Base-by-base conservation (phyloP, 2,113 vertebrate genomes). In the Pachypanchax playfairii region DNA sequence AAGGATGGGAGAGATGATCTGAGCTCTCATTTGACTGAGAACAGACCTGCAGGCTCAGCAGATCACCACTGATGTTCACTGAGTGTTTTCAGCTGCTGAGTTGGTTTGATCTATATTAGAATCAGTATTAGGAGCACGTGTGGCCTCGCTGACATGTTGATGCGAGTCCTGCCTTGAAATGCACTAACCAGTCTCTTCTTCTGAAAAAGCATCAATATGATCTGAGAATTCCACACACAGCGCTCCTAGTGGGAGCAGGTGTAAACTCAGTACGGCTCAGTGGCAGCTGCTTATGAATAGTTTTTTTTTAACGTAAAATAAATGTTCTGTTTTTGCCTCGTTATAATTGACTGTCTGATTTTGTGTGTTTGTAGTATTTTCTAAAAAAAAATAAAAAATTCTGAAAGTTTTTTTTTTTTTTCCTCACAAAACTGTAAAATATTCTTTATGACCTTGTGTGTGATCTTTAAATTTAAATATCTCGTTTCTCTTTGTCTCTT, bases 31-130 rank as follows among this genome's bases (percentile, higher is more conserved):
- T 3, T 58, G 3, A 11, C 13, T 0, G 69, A 70, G 33, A 85
- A 55, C 70, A 68, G 64, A 49, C 83, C 73, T 57, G 56, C 28
- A 12, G 49, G 47, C 0, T 4, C 52, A 29, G 63, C 66, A 15
- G 35, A 68, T 5, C 70, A 64, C 4, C 35, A 1, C 13, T 72
- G 60, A 73, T 31, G 52, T 2, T 11, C 11, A 18, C 38, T 20
- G n/a, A 3, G 48, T 10, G 35, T 31, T 31, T 22, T 56, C 26
- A 51, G 39, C n/a, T 42, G 50, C 7, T 61, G 35, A n/a, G 53
- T 24, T 33, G 24, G 15, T 42, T 36, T 46, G 58, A 54, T 38
- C n/a, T 24, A 6, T 25, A 35, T 70, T n/a, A 48, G 51, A 64
- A 53, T 44, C 25, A 18, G 47, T 41, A 25, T 13, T 5, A 42